Evolutionary conservation across 2,888 invertebrate species (phyloP), one percentile per base, ranked within the genome.

Genomic region (Cyrtodaria siliqua): DNA sequence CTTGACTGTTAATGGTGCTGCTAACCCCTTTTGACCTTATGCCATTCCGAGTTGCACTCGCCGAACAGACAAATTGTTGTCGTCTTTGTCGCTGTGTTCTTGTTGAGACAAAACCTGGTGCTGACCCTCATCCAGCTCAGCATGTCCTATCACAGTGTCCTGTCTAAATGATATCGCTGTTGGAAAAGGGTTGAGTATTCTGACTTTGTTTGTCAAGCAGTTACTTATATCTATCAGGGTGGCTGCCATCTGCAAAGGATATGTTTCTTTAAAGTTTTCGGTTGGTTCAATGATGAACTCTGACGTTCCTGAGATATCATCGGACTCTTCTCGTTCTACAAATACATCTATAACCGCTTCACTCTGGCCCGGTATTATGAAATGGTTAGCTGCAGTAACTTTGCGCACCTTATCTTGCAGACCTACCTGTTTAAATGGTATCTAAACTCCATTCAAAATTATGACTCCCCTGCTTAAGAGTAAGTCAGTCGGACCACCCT

Each of bases 101-200:
- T 55, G 14, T 12, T 66, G 64, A 20, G 40, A 44, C 8, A 62
- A 12, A 6, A 53, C 9, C 8, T 18, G 38, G 16, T 20, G 23
- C 2, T 52, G 33, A n/a, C 38, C 26, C 27, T 56, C 57, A 12
- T 72, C 40, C 9, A 42, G 38, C 38, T 81, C 78, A 14, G 78
- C 78, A 2, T 29, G 4, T 4, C 75, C 82, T 18, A 79, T 33
- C 20, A 67, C 38, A 3, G 73, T 60, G 53, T 82, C 73, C 33
- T 75, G 69, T 9, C 40, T 49, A 2, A 80, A 49, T n/a, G 66
- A 26, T 2, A 63, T 56, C 23, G 56, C 38, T 16, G 24, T 60
- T 49, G 66, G 47, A 61, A 71, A 75, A 8, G 79, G 77, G 29
- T 83, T 80, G 27, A 75, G 23, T n/a, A 83, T 1, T 18, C 83